phyloP scores from a whole-genome alignment of 2,113 vertebrate species.

The Nesospiza acunhae region DNA sequence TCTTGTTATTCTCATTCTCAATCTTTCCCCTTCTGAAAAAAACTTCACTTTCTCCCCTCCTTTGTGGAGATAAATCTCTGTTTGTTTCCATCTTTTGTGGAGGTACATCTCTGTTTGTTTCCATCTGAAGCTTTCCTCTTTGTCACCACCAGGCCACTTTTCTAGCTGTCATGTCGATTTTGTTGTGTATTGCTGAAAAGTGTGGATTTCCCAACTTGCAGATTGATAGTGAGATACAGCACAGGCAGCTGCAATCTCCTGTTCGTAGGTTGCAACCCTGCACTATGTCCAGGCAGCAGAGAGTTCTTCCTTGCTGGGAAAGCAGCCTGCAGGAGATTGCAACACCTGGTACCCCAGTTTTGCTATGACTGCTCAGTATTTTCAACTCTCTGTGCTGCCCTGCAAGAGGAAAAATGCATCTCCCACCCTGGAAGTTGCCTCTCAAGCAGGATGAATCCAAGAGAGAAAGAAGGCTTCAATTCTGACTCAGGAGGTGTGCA shows the following conservation, averaged over 20 bases:
- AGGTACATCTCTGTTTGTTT: not conserved
- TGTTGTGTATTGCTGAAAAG: not conserved
- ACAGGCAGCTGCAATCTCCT: not conserved
- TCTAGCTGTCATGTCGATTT: not conserved
- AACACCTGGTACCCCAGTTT: fast-evolving
- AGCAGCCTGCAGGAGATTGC: not conserved
- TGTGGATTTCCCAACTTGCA: not conserved
- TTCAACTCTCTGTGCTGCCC: not conserved
- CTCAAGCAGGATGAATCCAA: not conserved
- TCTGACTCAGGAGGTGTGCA: not conserved
- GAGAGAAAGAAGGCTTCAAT: not conserved
- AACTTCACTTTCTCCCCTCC: not conserved
- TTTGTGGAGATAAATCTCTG: not conserved
- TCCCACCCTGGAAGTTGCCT: not conserved
- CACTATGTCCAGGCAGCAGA: not conserved
- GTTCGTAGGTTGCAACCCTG: fast-evolving
- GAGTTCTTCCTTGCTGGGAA: not conserved
- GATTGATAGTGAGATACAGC: not conserved
- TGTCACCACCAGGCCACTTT: not conserved
- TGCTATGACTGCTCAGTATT: not conserved
- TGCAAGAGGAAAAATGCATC: not conserved
- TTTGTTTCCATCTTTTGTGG: not conserved
- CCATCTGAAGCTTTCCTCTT: not conserved
- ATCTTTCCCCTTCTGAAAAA: not conserved
- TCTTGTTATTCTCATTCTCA: not conserved